phyloP scores from a whole-genome alignment of 2,797 vertebrate species.

The Austrolebias charrua region DNA sequence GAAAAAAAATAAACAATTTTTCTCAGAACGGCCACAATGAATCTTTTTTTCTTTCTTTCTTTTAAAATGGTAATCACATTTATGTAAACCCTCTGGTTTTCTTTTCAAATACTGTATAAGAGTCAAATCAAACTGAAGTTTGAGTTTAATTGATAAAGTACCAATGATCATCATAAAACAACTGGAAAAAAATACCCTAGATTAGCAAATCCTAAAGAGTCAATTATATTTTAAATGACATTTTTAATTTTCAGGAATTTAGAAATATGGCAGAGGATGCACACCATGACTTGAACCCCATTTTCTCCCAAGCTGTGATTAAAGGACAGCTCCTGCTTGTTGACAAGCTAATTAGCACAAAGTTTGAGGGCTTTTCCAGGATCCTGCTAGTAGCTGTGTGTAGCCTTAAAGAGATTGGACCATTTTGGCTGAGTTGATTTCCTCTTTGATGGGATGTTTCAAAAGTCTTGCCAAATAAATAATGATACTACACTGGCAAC shows the following conservation, averaged over 20 bases:
- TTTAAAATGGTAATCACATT: neutral
- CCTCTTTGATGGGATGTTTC: slow-evolving; percentile 62
- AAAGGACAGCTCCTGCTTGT: slow-evolving; percentile 67
- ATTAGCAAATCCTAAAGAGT: slow-evolving; percentile 25
- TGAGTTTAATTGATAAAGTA: slow-evolving; percentile 4
- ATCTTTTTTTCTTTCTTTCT: too few species aligned
- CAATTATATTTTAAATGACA: slow-evolving; percentile 36
- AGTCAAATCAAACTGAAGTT: slow-evolving; percentile 1
- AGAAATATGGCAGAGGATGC: slow-evolving; percentile 48
- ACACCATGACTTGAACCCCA: slow-evolving; percentile 46
- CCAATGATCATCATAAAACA: neutral
- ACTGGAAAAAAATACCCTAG: slow-evolving; percentile 1
- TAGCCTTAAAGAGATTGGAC: slow-evolving; percentile 66
- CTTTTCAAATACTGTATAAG: neutral
- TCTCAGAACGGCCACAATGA: too few species aligned
- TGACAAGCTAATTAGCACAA: slow-evolving; percentile 73
- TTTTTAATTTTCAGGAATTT: slow-evolving; percentile 33
- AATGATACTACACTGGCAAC: slow-evolving; percentile 60
- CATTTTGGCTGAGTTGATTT: slow-evolving; percentile 60
- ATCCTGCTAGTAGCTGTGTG: slow-evolving; percentile 62
- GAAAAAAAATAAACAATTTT: too few species aligned
- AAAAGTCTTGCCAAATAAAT: slow-evolving; percentile 68
- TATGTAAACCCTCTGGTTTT: neutral
- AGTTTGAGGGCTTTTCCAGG: slow-evolving; percentile 58
- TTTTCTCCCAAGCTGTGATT: slow-evolving; percentile 68